These are phyloP conservation scores for Planiliza haematocheilus DNA, from an alignment of 2,113 vertebrate species.

Conservation along the genomic window DNA sequence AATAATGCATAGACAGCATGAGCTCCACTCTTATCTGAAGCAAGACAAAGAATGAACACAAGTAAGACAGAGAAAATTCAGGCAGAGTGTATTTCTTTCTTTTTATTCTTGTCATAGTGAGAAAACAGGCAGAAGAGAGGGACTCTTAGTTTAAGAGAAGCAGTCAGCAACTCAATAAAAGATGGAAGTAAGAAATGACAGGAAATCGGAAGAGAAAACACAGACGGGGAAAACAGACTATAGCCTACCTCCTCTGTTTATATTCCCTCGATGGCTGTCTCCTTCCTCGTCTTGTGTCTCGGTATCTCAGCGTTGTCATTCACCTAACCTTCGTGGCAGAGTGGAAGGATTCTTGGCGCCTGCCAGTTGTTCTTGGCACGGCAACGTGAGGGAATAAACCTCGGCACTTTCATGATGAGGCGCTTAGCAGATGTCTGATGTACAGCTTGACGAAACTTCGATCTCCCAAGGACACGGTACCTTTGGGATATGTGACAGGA, in stretches of 20 bases:
- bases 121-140: not conserved
- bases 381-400: conserved; percentile 67
- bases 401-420: conserved; percentile 73
- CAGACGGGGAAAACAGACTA: conserved; percentile 37
- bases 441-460: conserved; percentile 60
- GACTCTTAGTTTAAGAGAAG: conserved; percentile 1
- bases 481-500: conserved; percentile 53
- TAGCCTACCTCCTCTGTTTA: conserved; percentile 16
- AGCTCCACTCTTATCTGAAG: conserved; percentile 58
- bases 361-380: conserved; percentile 77
- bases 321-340: conserved; percentile 76
- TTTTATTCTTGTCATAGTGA: too few relatives aligned
- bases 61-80: conserved; percentile 9
- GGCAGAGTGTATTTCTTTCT: not conserved
- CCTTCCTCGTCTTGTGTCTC: conserved; percentile 55
- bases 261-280: conserved; percentile 33
- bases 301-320: conserved; percentile 73
- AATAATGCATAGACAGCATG: conserved; percentile 75
- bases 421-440: conserved; percentile 77
- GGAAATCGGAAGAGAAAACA: not conserved
- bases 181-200: not conserved
- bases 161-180: conserved; percentile 11
- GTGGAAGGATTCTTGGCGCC: conserved; percentile 73
- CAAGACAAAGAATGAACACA: conserved; percentile 18
- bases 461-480: conserved; percentile 70